These are phyloP conservation scores for Raja brachyura DNA, from an alignment of 2,113 vertebrate species.

Conservation along the genomic window DNA sequence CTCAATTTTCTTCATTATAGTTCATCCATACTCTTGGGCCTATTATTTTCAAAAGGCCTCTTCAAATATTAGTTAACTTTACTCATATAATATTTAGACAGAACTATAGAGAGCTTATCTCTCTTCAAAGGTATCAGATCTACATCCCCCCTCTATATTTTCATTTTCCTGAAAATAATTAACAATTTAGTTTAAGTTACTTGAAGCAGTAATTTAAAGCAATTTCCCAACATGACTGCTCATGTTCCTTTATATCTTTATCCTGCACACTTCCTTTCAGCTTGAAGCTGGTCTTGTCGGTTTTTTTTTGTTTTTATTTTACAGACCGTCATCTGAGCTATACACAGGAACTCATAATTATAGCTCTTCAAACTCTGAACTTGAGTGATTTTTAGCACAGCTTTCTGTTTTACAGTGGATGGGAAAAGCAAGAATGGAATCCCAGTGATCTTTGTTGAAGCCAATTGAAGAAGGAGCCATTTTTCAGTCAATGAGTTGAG, in stretches of 20 bases:
- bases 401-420: not conserved
- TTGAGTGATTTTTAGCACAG: not conserved
- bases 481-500: not conserved
- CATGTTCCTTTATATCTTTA: not conserved
- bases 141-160: constrained; percentile 12
- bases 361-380: not conserved
- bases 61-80: constrained; percentile 16
- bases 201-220: constrained; percentile 12
- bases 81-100: not conserved
- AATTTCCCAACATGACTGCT: not conserved
- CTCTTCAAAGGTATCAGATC: constrained; percentile 15
- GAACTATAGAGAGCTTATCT: not conserved
- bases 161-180: not conserved
- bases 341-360: not conserved
- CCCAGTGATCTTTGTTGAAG: not conserved
- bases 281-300: not conserved
- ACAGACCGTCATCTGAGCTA: not conserved
- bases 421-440: not conserved
- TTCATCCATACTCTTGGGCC: constrained; percentile 2
- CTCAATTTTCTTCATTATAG: constrained; percentile 14
- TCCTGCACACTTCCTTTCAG: not conserved
- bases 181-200: constrained; percentile 21
- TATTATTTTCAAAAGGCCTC: constrained; percentile 27
- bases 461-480: not conserved
- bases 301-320: not conserved